Evolutionary conservation across 1,140 invertebrate species (phyloP).

Genomic region (Muscidifurax raptorellus): DNA sequence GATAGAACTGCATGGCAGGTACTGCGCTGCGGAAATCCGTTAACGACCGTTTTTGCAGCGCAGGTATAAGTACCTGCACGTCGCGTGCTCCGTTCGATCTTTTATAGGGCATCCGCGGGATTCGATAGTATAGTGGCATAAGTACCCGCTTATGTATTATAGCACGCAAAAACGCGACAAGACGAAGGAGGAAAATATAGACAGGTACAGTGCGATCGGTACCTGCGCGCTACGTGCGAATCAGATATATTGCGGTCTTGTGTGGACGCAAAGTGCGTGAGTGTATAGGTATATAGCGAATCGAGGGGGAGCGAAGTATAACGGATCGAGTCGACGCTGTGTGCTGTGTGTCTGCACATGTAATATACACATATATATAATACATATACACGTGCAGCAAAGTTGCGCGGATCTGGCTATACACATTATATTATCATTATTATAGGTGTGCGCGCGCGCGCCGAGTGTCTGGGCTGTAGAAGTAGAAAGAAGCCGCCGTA

Average conservation of each 20-base stretch:
- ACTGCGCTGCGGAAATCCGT: slow-evolving; percentile 2
- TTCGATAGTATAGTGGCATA: not conserved
- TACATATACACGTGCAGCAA: not conserved
- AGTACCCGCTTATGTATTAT: too few species aligned
- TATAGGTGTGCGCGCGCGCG: not conserved
- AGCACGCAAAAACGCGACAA: not conserved
- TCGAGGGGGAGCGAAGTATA: too few species aligned
- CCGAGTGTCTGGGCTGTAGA: not conserved
- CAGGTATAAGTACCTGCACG: not conserved
- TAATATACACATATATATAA: not conserved
- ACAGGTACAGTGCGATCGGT: not conserved
- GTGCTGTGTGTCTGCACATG: not conserved
- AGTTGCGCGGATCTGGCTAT: not conserved
- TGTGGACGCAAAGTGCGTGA: too few species aligned
- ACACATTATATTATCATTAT: not conserved
- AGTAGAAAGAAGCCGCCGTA: too few species aligned
- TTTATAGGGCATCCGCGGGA: too few species aligned
- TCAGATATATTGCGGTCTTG: not conserved
- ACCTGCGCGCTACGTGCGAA: not conserved
- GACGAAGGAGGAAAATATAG: not conserved
- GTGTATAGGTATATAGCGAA: too few species aligned
- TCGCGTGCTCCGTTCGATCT: not conserved
- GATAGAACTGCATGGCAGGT: too few species aligned
- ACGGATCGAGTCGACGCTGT: not conserved
- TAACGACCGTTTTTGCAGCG: not conserved